Percentiles rank a stretch among this genome's conserved stretches.
Conservation (phyloP, 2,113 vertebrate genomes). For the Larimichthys crocea region DNA sequence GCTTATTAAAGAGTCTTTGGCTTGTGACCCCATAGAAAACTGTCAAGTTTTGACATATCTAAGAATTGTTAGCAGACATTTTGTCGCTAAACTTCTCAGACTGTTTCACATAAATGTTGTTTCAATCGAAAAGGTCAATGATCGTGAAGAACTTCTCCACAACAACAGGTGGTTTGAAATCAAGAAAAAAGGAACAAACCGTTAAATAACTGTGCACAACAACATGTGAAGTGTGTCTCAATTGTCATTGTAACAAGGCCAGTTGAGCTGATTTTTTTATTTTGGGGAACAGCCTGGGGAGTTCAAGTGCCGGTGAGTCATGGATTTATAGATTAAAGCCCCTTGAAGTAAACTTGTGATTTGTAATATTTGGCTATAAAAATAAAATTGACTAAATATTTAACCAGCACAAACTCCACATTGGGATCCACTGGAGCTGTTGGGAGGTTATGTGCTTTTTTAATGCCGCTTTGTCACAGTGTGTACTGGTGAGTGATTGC, state of each 20-base stretch:
- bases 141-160: background rate
- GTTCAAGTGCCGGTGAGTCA: slow-evolving; percentile 30
- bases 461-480: no score
- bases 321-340: slow-evolving; percentile 10
- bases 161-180: background rate
- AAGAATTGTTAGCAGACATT: no score
- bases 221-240: background rate
- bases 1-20: no score
- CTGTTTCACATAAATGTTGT: no score
- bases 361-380: no score
- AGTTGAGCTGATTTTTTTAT: slow-evolving; percentile 14
- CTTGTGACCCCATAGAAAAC: background rate
- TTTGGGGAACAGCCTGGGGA: slow-evolving; percentile 20
- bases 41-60: background rate
- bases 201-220: background rate
- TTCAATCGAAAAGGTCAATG: no score
- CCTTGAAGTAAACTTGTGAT: background rate
- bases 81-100: no score
- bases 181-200: background rate
- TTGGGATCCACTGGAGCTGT: background rate
- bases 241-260: slow-evolving; percentile 1
- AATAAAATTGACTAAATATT: slow-evolving; percentile 1
- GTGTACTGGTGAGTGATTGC: no score
- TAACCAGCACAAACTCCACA: slow-evolving; percentile 4
- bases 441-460: background rate